phyloP scores from a whole-genome alignment of 2,888 invertebrate genomes.

The Ligdia adustata region DNA sequence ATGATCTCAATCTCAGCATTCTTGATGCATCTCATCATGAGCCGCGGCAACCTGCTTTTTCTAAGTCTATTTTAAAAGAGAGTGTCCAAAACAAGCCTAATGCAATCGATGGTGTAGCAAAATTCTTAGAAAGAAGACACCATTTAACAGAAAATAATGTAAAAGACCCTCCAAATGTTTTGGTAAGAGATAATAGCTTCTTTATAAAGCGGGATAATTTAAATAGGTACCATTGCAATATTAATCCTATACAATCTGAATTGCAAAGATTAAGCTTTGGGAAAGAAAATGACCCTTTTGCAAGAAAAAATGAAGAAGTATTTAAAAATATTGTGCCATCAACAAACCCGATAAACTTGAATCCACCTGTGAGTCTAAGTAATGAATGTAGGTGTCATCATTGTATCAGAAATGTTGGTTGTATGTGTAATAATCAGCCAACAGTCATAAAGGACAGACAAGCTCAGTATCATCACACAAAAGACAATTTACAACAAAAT shows the following conservation, averaged over 20 bases:
- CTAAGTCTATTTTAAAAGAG: conserved; percentile 38
- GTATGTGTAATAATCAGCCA: conserved; percentile 20
- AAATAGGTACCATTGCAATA: conserved; percentile 41
- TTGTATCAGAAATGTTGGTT: conserved; percentile 45
- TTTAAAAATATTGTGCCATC: background rate
- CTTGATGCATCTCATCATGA: conserved; percentile 57
- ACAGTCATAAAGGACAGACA: conserved; percentile 10
- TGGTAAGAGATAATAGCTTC: conserved; percentile 59
- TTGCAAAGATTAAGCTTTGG: conserved; percentile 49
- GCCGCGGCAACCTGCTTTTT: conserved; percentile 40
- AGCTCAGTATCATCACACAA: conserved; percentile 16
- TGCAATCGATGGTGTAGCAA: background rate
- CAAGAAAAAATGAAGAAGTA: conserved; percentile 52
- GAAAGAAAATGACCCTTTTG: conserved; percentile 62
- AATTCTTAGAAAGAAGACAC: too few species aligned
- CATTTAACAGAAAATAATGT: background rate
- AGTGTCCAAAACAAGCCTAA: conserved; percentile 20
- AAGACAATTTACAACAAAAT: background rate
- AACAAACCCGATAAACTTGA: background rate
- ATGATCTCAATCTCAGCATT: conserved; percentile 70
- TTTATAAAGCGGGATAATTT: conserved; percentile 65
- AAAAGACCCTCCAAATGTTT: conserved; percentile 46
- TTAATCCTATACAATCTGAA: conserved; percentile 47
- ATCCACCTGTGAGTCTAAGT: conserved; percentile 10
- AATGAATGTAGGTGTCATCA: conserved; percentile 61